Conservation (phyloP, 2,797 vertebrate species). For the Siniperca scherzeri region DNA sequence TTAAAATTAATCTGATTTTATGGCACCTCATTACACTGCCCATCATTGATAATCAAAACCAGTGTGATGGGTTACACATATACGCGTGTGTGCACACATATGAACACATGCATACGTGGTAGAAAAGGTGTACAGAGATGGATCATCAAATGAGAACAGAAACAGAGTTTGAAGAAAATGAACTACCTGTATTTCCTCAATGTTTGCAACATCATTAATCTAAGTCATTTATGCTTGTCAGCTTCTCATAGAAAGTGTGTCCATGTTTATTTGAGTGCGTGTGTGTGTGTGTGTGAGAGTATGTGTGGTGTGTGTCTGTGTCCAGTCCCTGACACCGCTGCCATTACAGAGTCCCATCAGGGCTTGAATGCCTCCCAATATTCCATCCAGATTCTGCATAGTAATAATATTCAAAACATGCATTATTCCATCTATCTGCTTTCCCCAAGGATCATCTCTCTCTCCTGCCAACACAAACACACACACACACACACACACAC, state of each 20-base stretch:
- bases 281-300: conserved; percentile 13
- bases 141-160: conserved; percentile 56
- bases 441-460: conserved; percentile 62
- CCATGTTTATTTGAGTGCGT: conserved; percentile 6
- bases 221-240: conserved; percentile 68
- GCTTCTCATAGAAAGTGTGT: conserved; percentile 25
- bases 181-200: conserved; percentile 73
- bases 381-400: conserved; percentile 72
- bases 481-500: conserved; percentile 15
- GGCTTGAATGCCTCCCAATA: conserved; percentile 71
- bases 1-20: conserved; percentile 81
- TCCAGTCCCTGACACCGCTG: conserved; percentile 58
- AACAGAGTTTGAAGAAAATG: conserved; percentile 60
- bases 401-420: conserved; percentile 79
- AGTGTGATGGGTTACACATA: conserved; percentile 56
- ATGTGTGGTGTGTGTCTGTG: conserved; percentile 54
- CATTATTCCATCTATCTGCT: conserved; percentile 79
- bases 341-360: conserved; percentile 76
- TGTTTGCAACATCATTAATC: conserved; percentile 72
- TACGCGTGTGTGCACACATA: conserved; percentile 24
- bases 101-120: background rate
- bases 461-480: conserved; percentile 45
- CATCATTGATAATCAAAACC: conserved; percentile 81
- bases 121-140: conserved; percentile 25
- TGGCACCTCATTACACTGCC: conserved; percentile 80